A percentile compares a stretch with the other conserved stretches of the same genome.
Conservation (phyloP, 2,888 invertebrate genomes). For the Arctia plantaginis region DNA sequence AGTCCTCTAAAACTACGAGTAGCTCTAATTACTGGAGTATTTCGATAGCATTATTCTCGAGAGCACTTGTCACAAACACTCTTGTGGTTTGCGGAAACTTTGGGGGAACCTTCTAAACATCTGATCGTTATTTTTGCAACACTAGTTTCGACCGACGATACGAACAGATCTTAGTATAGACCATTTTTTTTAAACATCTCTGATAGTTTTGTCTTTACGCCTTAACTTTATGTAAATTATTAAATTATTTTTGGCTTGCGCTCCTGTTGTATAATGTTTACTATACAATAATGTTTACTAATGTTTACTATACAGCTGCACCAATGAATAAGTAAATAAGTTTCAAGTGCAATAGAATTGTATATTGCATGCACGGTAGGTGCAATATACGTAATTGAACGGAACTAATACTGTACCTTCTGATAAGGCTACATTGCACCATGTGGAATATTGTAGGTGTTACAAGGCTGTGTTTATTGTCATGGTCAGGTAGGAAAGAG, state of each 20-base stretch:
- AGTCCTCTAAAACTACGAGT: background rate
- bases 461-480: background rate
- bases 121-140: background rate
- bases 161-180: background rate
- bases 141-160: background rate
- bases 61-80: background rate
- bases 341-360: background rate
- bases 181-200: too few relatives aligned
- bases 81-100: slow-evolving; percentile 1
- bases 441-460: background rate
- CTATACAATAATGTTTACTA: too few relatives aligned
- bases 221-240: too few relatives aligned
- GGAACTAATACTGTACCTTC: background rate
- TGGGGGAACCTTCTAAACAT: background rate
- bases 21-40: background rate
- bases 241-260: too few relatives aligned
- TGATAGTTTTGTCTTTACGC: too few relatives aligned
- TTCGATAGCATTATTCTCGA: background rate
- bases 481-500: too few relatives aligned
- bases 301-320: too few relatives aligned
- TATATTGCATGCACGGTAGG: background rate
- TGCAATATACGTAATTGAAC: too few relatives aligned
- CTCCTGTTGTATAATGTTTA: too few relatives aligned
- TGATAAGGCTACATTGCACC: background rate
- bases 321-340: background rate